A percentile compares a stretch with the other conserved stretches of the same genome.
Evolutionary conservation across 2,113 vertebrate species (phyloP).

Genomic region (Pachyramphus minor): DNA sequence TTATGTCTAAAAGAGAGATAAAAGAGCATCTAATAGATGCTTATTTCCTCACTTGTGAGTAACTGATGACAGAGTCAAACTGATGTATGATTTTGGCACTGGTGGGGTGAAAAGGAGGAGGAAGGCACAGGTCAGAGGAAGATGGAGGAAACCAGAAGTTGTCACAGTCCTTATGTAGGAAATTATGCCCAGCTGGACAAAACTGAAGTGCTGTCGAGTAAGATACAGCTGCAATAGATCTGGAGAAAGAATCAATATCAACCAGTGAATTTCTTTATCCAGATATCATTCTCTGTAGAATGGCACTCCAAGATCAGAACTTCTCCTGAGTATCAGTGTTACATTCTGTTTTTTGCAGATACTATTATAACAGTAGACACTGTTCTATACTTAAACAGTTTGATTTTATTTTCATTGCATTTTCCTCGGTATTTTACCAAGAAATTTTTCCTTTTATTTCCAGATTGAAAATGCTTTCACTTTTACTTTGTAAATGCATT

Average conservation of each 20-base stretch:
- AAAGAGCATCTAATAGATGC: background rate
- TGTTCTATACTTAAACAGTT: background rate
- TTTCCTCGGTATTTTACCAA: background rate
- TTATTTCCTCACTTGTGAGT: background rate
- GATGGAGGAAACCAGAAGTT: background rate
- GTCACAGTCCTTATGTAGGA: background rate
- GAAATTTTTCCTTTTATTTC: background rate
- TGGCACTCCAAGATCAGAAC: background rate
- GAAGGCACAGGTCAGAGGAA: background rate
- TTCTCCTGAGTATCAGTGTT: background rate
- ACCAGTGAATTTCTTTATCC: background rate
- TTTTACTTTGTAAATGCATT: background rate
- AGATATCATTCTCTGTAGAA: background rate
- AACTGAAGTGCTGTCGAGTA: background rate
- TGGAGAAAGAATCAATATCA: background rate
- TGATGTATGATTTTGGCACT: background rate
- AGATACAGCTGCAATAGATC: background rate
- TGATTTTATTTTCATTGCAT: background rate
- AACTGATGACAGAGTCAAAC: background rate
- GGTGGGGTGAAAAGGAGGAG: background rate
- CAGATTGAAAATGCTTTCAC: background rate
- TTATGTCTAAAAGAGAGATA: background rate
- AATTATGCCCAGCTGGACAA: background rate
- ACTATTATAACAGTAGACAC: background rate
- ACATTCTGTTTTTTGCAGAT: background rate